Percentiles rank a stretch among this genome's conserved stretches.
Conservation (phyloP, 2,797 vertebrate species). For the Jordanella pulchra region DNA sequence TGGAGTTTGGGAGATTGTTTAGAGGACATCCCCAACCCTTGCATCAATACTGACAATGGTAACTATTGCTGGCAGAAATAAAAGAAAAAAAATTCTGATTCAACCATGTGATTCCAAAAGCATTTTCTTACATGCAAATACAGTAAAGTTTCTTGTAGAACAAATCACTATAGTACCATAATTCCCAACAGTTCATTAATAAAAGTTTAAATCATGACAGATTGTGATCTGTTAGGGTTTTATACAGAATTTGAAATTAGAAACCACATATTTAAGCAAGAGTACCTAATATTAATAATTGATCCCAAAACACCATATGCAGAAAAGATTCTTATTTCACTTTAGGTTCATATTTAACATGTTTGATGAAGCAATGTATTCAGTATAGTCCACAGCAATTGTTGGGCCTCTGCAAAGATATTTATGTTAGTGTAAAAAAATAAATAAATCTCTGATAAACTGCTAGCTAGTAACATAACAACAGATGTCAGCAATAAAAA, state of each 20-base stretch:
- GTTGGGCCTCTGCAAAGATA: background rate
- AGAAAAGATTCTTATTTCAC: background rate
- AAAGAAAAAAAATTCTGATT: no score
- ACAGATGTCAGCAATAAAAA: background rate
- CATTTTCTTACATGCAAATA: no score
- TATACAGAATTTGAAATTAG: no score
- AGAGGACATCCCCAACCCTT: conserved; percentile 38
- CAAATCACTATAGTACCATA: no score
- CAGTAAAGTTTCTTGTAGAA: no score
- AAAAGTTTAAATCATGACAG: no score
- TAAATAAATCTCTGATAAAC: background rate
- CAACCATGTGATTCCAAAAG: no score
- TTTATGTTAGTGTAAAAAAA: background rate
- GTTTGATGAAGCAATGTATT: background rate
- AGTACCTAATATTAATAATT: background rate
- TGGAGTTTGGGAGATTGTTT: conserved; percentile 70
- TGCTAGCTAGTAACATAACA: background rate
- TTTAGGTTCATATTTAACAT: background rate
- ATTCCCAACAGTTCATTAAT: no score
- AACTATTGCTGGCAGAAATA: conserved; percentile 25
- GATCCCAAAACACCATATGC: background rate
- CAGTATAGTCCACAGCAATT: background rate
- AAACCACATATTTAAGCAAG: no score
- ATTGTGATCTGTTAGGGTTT: no score
- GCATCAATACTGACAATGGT: conserved; percentile 79